Base-by-base conservation (phyloP, 2,113 vertebrate genomes). In the Macquaria ambigua region DNA sequence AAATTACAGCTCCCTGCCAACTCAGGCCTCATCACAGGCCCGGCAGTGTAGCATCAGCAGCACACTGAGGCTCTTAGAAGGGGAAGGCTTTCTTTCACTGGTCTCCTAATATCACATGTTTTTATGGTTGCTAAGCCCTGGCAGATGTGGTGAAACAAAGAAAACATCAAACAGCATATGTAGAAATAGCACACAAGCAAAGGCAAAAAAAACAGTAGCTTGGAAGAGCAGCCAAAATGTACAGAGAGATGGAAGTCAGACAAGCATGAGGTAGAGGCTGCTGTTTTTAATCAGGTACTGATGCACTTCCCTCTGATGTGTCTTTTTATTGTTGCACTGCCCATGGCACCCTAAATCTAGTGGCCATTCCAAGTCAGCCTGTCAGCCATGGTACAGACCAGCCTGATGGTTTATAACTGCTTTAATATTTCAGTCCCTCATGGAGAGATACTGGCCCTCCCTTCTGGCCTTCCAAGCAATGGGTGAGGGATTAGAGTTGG, bases 401-500 rank as follows among this genome's bases (percentile, higher is more conserved):
- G 62, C 74, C 71, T 74, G 64, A 70, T 84, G 81, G 77, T 85
- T 92, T 90, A 81, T 79, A 89, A 84, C 83, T 70, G 87, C 90
- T 90, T 91, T 89, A 90, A 91, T 92, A 91, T 89, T 89, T 89
- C 77, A 90, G 81, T 86, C 75, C 77, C 74, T 87, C 81, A 75
- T 86, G 77, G 66, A 77, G 61, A 84, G 83, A 86, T 81, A 76
- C 74, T 76, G 77, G 63, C 58, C 46, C 63, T 81, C 62, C 79
- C 89, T 86, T 88, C 85, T 89, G 87, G 84, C 77, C 84, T 84
- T 82, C 59, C 71, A 79, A 79, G 83, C 82, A 78, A 87, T 79
- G 85, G 84, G 88, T 91, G 81, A 90, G 87, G 93, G 94, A 95
- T 95, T 95, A 94, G 82, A 74, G 77, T 75, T 86, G 84, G 90